phyloP scores from a whole-genome alignment of 2,797 vertebrate species.

The Coregonus ussuriensis region DNA sequence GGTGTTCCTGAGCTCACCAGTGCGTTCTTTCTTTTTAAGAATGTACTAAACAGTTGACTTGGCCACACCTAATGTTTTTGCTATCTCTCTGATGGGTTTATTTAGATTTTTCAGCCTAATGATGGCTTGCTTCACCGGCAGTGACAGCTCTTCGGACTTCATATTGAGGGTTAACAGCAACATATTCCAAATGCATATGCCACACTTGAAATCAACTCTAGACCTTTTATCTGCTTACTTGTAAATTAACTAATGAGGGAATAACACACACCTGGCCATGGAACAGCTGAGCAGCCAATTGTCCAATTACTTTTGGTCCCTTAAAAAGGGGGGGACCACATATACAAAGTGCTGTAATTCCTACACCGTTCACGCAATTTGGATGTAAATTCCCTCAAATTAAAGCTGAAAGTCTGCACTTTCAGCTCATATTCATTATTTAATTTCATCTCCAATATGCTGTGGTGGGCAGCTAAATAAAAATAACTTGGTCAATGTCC shows the following conservation, averaged over 20 bases:
- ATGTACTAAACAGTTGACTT: conserved; percentile 29
- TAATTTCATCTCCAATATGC: too few relatives aligned
- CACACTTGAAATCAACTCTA: too few relatives aligned
- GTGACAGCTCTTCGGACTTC: conserved; percentile 25
- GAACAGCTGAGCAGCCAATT: too few relatives aligned
- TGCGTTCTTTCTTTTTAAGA: conserved; percentile 24
- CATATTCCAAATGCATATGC: too few relatives aligned
- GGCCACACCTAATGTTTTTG: conserved; percentile 31
- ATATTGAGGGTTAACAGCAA: conserved; percentile 17
- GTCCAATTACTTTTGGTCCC: not conserved
- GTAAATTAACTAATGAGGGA: too few relatives aligned
- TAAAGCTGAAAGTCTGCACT: conserved; percentile 39
- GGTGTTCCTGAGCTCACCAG: too few relatives aligned
- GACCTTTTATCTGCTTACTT: too few relatives aligned
- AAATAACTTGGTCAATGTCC: too few relatives aligned
- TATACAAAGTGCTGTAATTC: too few relatives aligned
- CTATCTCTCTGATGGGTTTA: conserved; percentile 32
- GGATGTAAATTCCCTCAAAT: conserved; percentile 26
- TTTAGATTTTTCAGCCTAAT: conserved; percentile 31
- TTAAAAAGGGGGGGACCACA: too few relatives aligned
- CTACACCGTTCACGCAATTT: not conserved
- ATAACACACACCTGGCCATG: too few relatives aligned
- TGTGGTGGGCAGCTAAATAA: too few relatives aligned
- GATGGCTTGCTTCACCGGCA: conserved; percentile 36
- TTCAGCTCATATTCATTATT: conserved; percentile 10